Conservation (phyloP, 2,113 vertebrate species). For the Donacobius atricapilla region DNA sequence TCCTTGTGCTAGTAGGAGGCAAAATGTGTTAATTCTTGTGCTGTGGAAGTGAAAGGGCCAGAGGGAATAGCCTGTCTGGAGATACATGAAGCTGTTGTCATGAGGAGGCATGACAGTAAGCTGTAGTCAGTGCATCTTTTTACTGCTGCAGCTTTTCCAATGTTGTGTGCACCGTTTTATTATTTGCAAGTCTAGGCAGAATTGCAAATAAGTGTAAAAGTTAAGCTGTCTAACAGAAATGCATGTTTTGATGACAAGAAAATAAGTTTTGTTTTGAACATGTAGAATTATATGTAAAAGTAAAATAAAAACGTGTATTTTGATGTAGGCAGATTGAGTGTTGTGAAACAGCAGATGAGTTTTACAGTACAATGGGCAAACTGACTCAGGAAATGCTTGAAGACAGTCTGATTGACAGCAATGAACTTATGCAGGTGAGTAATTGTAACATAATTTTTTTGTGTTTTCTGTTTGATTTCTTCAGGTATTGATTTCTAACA, state of each 20-base stretch:
- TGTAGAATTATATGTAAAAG: not conserved
- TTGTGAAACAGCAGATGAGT: conserved; percentile 94
- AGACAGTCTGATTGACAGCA: conserved; percentile 85
- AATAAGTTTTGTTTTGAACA: not conserved
- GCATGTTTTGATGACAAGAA: not conserved
- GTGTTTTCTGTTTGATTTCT: not conserved
- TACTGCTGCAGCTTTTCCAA: not conserved
- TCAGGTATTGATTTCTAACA: not conserved
- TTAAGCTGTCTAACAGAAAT: not conserved
- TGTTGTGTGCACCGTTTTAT: not conserved
- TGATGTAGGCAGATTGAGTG: conserved; percentile 86
- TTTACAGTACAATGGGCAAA: conserved; percentile 95
- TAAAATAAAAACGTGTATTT: conserved; percentile 16
- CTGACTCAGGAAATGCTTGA: conserved; percentile 97
- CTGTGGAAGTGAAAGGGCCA: not conserved
- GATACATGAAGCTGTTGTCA: not conserved
- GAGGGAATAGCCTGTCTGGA: not conserved
- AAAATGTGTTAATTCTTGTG: not conserved
- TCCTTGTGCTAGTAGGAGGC: not conserved
- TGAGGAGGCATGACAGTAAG: not conserved
- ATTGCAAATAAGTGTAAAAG: not conserved
- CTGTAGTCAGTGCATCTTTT: not conserved
- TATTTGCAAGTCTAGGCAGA: not conserved
- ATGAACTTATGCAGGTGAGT: conserved; percentile 94
- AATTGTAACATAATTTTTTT: not conserved